Conservation (phyloP, 2,113 vertebrate species). For the Ornithorhynchus anatinus region DNA sequence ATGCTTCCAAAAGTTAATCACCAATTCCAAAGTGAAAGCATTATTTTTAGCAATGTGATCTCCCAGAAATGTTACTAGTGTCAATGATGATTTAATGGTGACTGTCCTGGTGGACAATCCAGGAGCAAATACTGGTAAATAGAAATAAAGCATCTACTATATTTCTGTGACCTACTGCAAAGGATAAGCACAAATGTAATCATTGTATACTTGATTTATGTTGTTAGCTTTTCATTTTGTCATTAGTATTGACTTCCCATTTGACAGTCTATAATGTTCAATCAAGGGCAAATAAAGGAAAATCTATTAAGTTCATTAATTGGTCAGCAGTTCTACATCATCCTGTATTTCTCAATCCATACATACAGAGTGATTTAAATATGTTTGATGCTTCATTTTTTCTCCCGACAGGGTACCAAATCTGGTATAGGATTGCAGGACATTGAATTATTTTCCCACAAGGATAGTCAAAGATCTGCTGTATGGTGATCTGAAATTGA, state of each 20-base stretch:
- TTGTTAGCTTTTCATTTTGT: neutral
- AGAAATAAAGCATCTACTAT: neutral
- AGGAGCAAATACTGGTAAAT: neutral
- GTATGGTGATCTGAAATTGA: too few species aligned
- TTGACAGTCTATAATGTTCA: slow-evolving; percentile 2
- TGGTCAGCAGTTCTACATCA: neutral
- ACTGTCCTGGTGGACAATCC: neutral
- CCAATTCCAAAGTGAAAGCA: neutral
- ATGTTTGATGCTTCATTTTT: too few species aligned
- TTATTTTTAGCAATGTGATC: neutral
- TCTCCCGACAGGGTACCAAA: too few species aligned
- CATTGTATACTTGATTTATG: neutral
- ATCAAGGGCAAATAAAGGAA: neutral
- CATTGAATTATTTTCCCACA: too few species aligned
- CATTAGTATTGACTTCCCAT: neutral
- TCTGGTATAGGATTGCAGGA: too few species aligned
- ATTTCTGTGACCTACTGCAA: neutral
- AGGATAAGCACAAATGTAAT: neutral
- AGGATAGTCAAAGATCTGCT: too few species aligned
- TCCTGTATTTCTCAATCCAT: neutral
- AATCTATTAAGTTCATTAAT: neutral
- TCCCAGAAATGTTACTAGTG: neutral
- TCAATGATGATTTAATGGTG: neutral
- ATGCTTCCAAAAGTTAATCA: too few species aligned
- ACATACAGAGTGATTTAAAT: too few species aligned